Percentiles rank a stretch among this genome's conserved stretches.
These are phyloP conservation scores for Aphelocoma coerulescens DNA, from an alignment of 2,113 vertebrate genomes.

Conservation along the genomic window DNA sequence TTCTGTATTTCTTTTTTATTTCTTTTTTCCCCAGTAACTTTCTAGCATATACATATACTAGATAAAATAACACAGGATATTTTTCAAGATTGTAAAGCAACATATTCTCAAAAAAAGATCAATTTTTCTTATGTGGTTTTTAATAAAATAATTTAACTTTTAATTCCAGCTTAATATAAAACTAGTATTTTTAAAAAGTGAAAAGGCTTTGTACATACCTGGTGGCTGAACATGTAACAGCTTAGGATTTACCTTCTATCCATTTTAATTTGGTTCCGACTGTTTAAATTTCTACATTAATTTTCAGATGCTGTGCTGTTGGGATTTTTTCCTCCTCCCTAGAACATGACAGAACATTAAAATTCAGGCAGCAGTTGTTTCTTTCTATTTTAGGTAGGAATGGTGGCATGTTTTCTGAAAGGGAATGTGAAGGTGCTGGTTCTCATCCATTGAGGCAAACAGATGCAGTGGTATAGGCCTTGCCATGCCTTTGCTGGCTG, in stretches of 20 bases:
- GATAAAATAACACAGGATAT: not conserved
- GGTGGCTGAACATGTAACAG: not conserved
- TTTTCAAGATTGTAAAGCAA: not conserved
- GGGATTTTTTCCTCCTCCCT: no score
- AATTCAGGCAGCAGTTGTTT: not conserved
- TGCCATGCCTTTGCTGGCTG: not conserved
- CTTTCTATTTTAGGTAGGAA: not conserved
- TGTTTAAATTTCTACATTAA: not conserved
- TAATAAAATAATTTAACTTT: not conserved
- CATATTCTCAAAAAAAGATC: not conserved
- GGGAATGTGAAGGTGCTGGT: not conserved
- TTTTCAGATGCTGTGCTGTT: not conserved
- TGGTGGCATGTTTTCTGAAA: rapidly evolving
- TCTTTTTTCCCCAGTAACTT: not conserved
- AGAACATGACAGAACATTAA: not conserved
- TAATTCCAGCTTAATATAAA: not conserved
- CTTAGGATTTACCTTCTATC: not conserved
- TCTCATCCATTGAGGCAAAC: not conserved
- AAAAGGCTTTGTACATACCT: not conserved
- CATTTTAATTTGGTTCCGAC: not conserved
- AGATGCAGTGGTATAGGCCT: not conserved
- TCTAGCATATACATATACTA: not conserved
- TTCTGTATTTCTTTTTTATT: not conserved
- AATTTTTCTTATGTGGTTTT: not conserved
- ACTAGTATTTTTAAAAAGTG: rapidly evolving